phyloP scores from a whole-genome alignment of 2,113 vertebrate species.

The Myanophis thanlyinensis region DNA sequence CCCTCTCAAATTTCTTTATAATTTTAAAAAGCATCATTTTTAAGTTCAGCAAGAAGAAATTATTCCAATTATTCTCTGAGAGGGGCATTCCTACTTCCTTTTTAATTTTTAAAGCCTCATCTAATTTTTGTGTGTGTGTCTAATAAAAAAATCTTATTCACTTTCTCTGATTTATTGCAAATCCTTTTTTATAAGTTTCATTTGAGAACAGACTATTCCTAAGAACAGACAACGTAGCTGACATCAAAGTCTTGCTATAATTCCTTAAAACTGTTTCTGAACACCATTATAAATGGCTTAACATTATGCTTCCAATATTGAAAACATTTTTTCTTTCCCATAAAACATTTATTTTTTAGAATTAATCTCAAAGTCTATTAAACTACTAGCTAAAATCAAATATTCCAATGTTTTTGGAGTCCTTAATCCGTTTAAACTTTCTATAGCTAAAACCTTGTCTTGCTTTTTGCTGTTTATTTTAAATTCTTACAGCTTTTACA shows the following conservation, averaged over 20 bases:
- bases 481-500: neutral
- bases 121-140: neutral
- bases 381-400: neutral
- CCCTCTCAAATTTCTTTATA: neutral
- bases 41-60: neutral
- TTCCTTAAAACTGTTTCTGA: neutral
- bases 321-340: neutral
- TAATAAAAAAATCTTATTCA: neutral
- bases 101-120: neutral
- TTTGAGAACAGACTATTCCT: neutral
- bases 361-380: neutral
- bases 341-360: neutral
- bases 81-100: neutral
- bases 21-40: neutral
- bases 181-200: neutral
- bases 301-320: neutral
- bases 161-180: neutral
- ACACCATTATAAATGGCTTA: neutral
- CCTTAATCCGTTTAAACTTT: neutral
- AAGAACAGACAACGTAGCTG: neutral
- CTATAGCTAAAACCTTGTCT: neutral
- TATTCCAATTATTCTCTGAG: neutral
- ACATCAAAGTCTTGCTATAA: neutral
- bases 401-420: neutral
- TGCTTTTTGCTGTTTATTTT: neutral